Conservation (phyloP, 2,113 vertebrate genomes). For the Lipophrys pholis region DNA sequence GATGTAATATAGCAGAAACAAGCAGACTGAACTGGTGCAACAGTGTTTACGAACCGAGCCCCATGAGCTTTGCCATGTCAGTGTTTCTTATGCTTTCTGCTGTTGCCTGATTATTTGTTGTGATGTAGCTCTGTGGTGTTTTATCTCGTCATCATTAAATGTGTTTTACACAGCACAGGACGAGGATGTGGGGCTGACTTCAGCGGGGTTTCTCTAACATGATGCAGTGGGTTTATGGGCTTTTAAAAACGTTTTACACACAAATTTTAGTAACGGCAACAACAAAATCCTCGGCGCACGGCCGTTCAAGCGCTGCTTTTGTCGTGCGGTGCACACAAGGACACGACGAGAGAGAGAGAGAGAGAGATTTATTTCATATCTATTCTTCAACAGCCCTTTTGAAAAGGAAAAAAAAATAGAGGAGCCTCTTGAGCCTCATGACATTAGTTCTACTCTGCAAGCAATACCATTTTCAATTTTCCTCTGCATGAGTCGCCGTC, state of each 20-base stretch:
- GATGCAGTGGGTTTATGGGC: conserved; percentile 14
- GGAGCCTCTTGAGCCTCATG: conserved; percentile 3
- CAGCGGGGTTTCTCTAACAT: not conserved
- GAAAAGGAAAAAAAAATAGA: conserved; percentile 36
- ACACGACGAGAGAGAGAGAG: conserved; percentile 4
- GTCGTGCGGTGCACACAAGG: not conserved
- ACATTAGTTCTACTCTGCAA: conserved; percentile 30
- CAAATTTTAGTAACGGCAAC: not conserved
- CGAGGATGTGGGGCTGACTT: not conserved
- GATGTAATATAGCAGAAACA: conserved; percentile 61
- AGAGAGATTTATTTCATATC: not conserved
- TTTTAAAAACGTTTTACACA: conserved; percentile 5
- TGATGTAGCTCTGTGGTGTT: not conserved
- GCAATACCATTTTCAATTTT: conserved; percentile 41
- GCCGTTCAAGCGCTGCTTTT: not conserved
- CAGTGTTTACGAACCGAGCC: not conserved
- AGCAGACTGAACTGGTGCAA: conserved; percentile 24
- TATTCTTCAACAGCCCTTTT: conserved; percentile 17
- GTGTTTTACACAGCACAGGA: conserved; percentile 8
- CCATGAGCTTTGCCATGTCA: conserved; percentile 21
- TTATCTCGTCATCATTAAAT: conserved; percentile 13
- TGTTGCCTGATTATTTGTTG: conserved; percentile 12
- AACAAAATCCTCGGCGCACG: not conserved
- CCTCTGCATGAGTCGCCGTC: conserved; percentile 11
- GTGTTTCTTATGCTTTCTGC: conserved; percentile 24